A percentile compares a stretch with the other conserved stretches of the same genome.
phyloP scores from a whole-genome alignment of 1,140 invertebrate species.

The Pachypeltis micranthus region DNA sequence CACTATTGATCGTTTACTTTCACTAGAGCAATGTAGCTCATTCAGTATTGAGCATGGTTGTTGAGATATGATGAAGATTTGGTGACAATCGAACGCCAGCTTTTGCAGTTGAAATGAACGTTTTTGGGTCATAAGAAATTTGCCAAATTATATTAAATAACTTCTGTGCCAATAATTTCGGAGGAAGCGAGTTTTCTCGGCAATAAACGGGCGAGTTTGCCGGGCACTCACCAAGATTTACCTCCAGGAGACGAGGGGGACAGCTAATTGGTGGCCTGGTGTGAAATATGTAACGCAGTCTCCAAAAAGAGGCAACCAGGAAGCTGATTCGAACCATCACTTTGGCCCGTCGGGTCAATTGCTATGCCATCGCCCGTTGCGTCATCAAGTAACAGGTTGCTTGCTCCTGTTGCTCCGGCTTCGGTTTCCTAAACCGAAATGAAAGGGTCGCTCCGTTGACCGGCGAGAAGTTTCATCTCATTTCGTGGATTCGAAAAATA shows the following conservation, averaged over 20 bases:
- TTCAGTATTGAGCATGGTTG: no score
- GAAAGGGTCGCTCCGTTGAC: not conserved
- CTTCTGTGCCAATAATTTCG: not conserved
- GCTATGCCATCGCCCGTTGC: not conserved
- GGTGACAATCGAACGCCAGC: no score
- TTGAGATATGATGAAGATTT: no score
- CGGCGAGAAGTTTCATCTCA: not conserved
- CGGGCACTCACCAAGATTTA: not conserved
- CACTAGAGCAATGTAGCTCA: no score
- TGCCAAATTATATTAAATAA: not conserved
- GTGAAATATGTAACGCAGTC: slow-evolving; percentile 2
- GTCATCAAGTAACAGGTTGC: not conserved
- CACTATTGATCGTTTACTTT: no score
- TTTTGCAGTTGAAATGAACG: no score
- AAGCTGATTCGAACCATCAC: not conserved
- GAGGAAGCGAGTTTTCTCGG: not conserved
- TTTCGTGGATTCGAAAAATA: not conserved
- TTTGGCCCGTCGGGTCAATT: not conserved
- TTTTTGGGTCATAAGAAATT: not conserved
- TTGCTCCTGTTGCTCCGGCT: not conserved
- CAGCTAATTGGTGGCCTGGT: slow-evolving; percentile 8
- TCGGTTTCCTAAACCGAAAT: not conserved
- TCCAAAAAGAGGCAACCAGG: not conserved
- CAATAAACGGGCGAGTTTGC: not conserved
- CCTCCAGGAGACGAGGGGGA: not conserved